Conservation (phyloP, 2,888 invertebrate species). For the Fabriciana adippe region DNA sequence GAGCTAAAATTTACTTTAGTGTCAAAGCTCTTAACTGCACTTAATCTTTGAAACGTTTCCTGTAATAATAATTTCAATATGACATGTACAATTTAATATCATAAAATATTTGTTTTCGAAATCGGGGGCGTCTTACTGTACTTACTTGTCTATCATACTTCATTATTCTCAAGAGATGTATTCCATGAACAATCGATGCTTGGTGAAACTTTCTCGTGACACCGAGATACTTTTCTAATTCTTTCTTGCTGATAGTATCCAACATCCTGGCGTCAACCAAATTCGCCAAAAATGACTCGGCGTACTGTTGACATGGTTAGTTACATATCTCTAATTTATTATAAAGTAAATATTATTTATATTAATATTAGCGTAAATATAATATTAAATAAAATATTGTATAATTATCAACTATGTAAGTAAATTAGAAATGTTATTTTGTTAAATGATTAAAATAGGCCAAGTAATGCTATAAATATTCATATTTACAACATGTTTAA, state of each 20-base stretch:
- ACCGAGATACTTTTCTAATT: conserved; percentile 95
- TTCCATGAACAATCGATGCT: conserved; percentile 95
- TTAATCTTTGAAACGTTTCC: too few relatives aligned
- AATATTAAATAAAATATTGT: too few relatives aligned
- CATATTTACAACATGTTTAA: neutral
- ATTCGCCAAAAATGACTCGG: conserved; percentile 92
- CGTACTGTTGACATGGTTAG: conserved; percentile 84
- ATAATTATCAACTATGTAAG: too few relatives aligned
- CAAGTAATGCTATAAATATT: too few relatives aligned
- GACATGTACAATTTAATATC: too few relatives aligned
- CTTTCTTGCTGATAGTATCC: conserved; percentile 95
- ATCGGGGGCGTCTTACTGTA: neutral
- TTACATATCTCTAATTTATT: conserved; percentile 2
- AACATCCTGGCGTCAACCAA: conserved; percentile 96
- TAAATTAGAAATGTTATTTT: too few relatives aligned
- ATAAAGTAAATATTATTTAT: neutral
- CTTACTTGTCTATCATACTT: conserved; percentile 94
- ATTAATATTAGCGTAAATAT: neutral
- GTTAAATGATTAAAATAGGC: too few relatives aligned
- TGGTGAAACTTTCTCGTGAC: conserved; percentile 97
- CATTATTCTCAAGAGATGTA: conserved; percentile 94
- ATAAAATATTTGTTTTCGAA: too few relatives aligned
- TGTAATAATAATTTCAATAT: too few relatives aligned
- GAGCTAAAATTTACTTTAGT: too few relatives aligned
- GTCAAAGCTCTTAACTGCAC: too few relatives aligned